Percentiles rank a stretch among this genome's conserved stretches.
These are phyloP conservation scores for Physella acuta DNA, from an alignment of 1,140 invertebrate genomes.

Conservation along the genomic window DNA sequence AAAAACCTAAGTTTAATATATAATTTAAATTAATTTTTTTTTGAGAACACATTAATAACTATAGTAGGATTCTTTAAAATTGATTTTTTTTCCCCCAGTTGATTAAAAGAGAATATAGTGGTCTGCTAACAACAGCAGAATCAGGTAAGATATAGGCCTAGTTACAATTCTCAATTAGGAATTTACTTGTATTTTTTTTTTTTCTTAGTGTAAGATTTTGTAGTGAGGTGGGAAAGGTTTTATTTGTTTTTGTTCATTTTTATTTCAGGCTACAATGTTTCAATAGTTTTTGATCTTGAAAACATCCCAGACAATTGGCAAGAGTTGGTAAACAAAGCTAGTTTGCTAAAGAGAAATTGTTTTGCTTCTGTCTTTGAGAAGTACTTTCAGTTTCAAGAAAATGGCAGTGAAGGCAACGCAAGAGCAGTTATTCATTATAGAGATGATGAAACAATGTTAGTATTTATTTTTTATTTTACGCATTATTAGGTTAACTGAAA, in stretches of 20 bases:
- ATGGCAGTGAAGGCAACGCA: conserved; percentile 84
- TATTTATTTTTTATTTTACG: neutral
- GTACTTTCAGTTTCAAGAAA: conserved; percentile 97
- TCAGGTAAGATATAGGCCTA: conserved; percentile 68
- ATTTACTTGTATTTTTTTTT: too few species aligned
- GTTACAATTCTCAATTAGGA: too few species aligned
- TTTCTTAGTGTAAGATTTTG: too few species aligned
- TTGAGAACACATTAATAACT: neutral
- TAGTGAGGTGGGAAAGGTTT: too few species aligned
- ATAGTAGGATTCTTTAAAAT: neutral
- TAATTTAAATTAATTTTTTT: neutral
- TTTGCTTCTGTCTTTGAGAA: conserved; percentile 99
- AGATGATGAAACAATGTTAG: conserved; percentile 98
- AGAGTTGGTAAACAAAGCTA: conserved; percentile 85
- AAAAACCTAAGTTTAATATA: neutral
- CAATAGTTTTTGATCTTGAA: conserved; percentile 89
- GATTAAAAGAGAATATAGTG: conserved; percentile 86
- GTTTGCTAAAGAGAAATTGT: conserved; percentile 94
- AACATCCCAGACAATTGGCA: conserved; percentile 89
- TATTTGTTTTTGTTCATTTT: too few species aligned
- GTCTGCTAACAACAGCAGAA: conserved; percentile 79
- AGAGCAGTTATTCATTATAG: conserved; percentile 97
- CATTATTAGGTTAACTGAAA: neutral
- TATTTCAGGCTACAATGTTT: conserved; percentile 83
- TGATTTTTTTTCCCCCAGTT: conserved; percentile 62